Percentiles rank a stretch among this genome's conserved stretches.
Evolutionary conservation across 2,113 vertebrate genomes (phyloP).

Genomic region (Panurus biarmicus): DNA sequence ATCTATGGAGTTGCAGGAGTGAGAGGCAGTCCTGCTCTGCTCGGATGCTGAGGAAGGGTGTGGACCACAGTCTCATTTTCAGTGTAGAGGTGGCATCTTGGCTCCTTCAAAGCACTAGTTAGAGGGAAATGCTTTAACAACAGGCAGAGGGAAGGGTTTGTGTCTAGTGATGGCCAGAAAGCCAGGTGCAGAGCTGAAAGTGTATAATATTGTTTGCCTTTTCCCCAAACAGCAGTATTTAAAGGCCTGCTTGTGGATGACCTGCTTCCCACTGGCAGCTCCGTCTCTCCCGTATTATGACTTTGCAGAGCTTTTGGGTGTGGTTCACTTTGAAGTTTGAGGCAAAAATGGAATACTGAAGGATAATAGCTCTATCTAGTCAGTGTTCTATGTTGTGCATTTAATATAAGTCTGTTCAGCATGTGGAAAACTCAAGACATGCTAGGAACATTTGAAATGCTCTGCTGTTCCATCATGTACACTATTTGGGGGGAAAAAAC

Average conservation of each 20-base stretch:
- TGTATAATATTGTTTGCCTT: rapidly evolving
- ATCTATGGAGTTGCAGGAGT: not conserved
- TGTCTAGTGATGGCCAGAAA: not conserved
- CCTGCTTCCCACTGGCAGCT: not conserved
- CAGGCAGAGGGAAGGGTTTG: not conserved
- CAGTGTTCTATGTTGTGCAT: not conserved
- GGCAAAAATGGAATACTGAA: not conserved
- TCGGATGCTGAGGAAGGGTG: rapidly evolving
- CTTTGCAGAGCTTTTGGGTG: not conserved
- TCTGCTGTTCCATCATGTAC: not conserved
- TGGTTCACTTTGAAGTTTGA: not conserved
- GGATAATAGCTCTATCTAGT: not conserved
- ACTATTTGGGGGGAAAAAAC: rapidly evolving
- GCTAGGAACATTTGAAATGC: not conserved
- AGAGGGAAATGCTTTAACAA: not conserved
- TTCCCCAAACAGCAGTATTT: rapidly evolving
- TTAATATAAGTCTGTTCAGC: not conserved
- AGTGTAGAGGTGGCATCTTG: not conserved
- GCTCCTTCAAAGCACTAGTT: not conserved
- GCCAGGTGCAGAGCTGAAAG: not conserved
- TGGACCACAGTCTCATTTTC: not conserved
- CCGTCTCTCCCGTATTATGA: rapidly evolving
- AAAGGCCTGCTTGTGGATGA: not conserved
- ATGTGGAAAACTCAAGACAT: not conserved
- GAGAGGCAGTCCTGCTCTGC: not conserved